Conservation (phyloP, 37 sponge, comb jelly and placozoan species). For the Beroe ovata region DNA sequence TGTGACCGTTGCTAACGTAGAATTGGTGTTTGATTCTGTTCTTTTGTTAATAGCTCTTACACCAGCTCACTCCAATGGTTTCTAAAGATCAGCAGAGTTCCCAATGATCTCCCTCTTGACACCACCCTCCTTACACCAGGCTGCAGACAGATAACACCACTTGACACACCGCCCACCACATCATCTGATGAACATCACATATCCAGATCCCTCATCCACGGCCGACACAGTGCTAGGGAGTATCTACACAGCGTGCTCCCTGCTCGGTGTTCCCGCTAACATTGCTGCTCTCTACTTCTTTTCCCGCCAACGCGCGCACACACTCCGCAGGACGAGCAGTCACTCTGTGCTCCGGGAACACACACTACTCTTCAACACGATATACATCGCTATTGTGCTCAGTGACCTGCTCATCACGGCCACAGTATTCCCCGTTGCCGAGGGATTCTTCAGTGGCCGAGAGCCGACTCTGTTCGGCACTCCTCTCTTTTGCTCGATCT, state of each 20-base stretch:
- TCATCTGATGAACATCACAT: slow-evolving; percentile 49
- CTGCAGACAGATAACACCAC: too few relatives aligned
- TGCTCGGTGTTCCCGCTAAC: slow-evolving; percentile 22
- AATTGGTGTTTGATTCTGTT: too few relatives aligned
- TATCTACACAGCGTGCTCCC: background rate
- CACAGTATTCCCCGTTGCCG: slow-evolving; percentile 15
- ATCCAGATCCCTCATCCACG: background rate
- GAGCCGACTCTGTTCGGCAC: background rate
- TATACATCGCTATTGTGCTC: slow-evolving; percentile 29
- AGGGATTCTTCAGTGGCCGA: slow-evolving; percentile 26
- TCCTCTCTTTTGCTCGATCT: background rate
- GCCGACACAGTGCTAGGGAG: slow-evolving; percentile 17
- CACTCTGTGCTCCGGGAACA: background rate
- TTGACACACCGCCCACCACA: too few relatives aligned
- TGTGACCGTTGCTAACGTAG: too few relatives aligned
- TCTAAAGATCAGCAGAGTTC: too few relatives aligned
- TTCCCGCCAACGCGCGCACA: background rate
- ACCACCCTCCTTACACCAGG: too few relatives aligned
- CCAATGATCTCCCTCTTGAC: too few relatives aligned
- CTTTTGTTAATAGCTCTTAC: too few relatives aligned
- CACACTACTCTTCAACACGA: slow-evolving; percentile 60
- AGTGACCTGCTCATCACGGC: background rate
- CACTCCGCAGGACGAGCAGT: background rate
- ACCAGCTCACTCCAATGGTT: too few relatives aligned
- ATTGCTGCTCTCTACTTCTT: slow-evolving; percentile 50